phyloP scores from a whole-genome alignment of 1,140 invertebrate species.

The Calosoma granatense region DNA sequence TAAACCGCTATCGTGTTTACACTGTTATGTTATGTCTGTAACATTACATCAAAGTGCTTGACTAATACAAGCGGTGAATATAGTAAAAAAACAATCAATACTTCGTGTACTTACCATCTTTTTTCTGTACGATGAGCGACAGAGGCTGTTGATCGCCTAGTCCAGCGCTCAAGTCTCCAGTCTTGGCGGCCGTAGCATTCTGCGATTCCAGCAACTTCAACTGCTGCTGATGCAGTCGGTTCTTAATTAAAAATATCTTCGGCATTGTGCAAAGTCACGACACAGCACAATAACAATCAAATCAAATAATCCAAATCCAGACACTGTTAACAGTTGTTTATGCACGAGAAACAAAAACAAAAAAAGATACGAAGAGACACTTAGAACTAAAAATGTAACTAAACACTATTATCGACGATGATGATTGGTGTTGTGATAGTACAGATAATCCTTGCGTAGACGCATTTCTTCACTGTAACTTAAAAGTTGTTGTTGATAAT shows the following conservation, averaged over 20 bases:
- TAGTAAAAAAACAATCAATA: no score
- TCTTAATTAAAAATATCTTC: slow-evolving; percentile 83
- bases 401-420: background rate
- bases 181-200: slow-evolving; percentile 39
- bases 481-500: background rate
- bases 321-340: background rate
- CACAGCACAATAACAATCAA: background rate
- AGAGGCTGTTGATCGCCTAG: slow-evolving; percentile 40
- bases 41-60: no score
- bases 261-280: slow-evolving; percentile 56
- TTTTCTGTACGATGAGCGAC: slow-evolving; percentile 45
- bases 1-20: no score
- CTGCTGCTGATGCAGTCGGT: slow-evolving; percentile 79
- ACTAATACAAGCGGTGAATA: no score
- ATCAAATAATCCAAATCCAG: background rate
- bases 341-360: no score
- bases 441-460: background rate
- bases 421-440: background rate
- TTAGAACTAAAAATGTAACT: no score
- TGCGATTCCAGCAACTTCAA: slow-evolving; percentile 66
- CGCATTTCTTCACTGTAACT: background rate
- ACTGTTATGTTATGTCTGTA: no score
- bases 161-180: slow-evolving; percentile 25
- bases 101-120: slow-evolving; percentile 35
- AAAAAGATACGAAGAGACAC: no score